Conservation (phyloP, 2,113 vertebrate genomes). For the Puffinus mauretanicus region DNA sequence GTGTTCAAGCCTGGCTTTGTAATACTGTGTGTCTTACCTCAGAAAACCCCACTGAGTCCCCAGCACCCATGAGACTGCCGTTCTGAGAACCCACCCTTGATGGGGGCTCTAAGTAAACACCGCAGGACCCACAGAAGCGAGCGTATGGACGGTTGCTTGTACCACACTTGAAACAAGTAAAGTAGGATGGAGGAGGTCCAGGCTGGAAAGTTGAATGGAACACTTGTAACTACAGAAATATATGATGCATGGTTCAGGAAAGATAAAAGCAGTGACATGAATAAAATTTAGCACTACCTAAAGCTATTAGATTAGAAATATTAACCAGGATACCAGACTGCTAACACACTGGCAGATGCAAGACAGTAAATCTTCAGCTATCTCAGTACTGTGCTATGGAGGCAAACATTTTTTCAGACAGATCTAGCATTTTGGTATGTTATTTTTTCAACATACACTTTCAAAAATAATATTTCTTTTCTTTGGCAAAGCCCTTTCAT, state of each 20-base stretch:
- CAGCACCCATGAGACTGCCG: not conserved
- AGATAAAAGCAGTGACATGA: not conserved
- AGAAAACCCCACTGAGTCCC: not conserved
- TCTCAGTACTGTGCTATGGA: not conserved
- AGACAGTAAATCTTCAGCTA: not conserved
- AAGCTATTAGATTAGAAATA: not conserved
- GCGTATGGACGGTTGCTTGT: constrained; percentile 76
- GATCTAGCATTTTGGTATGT: not conserved
- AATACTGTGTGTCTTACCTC: constrained; percentile 45
- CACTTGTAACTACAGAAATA: not conserved
- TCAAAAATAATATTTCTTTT: not conserved
- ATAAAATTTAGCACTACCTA: not conserved
- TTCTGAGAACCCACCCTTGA: constrained; percentile 3
- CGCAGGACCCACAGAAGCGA: constrained; percentile 82
- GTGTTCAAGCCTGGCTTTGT: not conserved
- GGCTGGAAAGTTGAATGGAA: constrained; percentile 68
- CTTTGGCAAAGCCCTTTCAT: not conserved
- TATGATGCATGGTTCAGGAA: not conserved
- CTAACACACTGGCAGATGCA: not conserved
- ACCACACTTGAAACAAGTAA: constrained; percentile 81
- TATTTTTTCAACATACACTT: not conserved
- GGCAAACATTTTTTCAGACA: not conserved
- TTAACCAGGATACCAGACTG: not conserved
- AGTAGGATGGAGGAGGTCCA: constrained; percentile 53
- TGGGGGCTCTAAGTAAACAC: constrained; percentile 74